Conservation (phyloP, 2,113 vertebrate species). For the Menidia beryllina region DNA sequence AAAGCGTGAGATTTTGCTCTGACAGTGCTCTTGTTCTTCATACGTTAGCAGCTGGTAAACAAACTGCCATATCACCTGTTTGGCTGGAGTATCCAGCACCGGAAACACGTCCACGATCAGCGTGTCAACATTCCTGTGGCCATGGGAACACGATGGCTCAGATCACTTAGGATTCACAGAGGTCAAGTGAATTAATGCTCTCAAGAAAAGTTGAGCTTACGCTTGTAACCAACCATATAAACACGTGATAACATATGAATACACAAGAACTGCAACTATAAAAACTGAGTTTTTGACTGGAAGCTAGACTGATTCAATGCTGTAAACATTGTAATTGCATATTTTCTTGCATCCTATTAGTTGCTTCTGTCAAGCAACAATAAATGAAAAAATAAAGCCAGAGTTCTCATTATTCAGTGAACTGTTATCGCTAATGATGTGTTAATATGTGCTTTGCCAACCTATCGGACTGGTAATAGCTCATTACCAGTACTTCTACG, state of each 20-base stretch:
- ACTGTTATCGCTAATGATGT: not conserved
- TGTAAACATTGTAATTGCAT: not conserved
- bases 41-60: conserved; percentile 97
- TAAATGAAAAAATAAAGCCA: not conserved
- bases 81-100: conserved; percentile 95
- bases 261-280: not conserved
- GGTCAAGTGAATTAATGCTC: conserved; percentile 9
- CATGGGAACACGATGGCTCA: conserved; percentile 35
- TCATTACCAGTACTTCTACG: too few species aligned
- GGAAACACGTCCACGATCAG: conserved; percentile 96
- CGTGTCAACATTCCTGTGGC: conserved; percentile 93
- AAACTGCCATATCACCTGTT: conserved; percentile 98
- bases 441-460: not conserved
- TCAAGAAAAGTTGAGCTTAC: conserved; percentile 7
- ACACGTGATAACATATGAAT: not conserved
- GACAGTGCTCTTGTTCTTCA: conserved; percentile 96
- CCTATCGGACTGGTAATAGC: not conserved
- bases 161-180: conserved; percentile 15
- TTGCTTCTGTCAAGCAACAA: not conserved
- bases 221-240: not conserved
- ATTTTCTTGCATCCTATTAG: too few species aligned
- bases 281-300: not conserved
- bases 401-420: not conserved
- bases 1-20: conserved; percentile 96
- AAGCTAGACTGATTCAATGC: not conserved